Evolutionary conservation across 1,140 invertebrate species (phyloP), one percentile per base, ranked within the genome.

Genomic region (Mercenaria mercenaria): DNA sequence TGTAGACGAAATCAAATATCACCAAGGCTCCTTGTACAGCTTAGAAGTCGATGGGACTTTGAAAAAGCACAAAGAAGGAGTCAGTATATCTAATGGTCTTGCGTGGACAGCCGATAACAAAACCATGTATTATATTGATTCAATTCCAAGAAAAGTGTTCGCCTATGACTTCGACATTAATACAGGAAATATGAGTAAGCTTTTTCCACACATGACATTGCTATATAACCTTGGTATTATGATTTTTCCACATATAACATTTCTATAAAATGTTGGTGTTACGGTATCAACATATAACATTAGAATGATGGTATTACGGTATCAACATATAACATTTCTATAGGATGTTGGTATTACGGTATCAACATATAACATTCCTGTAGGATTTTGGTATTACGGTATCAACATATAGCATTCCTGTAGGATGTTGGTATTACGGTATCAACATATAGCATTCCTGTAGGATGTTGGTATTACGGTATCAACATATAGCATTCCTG

Each of bases 121-220:
- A 32, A 97, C 97, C 39, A 94, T 96, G 90, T 96, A 94, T 91
- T 96, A 93, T 91, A 96, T 96, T 67, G 96, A 96, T 89, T 95
- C 96, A 10, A 91, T 93, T 4, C 93, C 94, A 29, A 89, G 93
- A 67, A 89, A 94, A 82, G 94, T 97, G n/a, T 96, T 95, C 91
- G 96, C 97, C 41, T 98, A 98, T 93, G 97, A 98, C 94, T 98
- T 97, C 92, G 97, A 98, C 92, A 96, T 97, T 13, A 95, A 96
- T 3, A 97, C 96, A 6, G 98, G 97, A 29, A 95, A 96, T 20
- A 97, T 97, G 41, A 96, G 97, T 98, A 95, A 97, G 97, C 23
- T 52, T 77, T 23, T 50, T n/a, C 13, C 23, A 23, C 18, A 69
- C 3, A 32, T 32, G n/a, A 69, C 64, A 32, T n/a, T 8, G 11